Conservation (phyloP, 2,888 invertebrate genomes). For the Ichneumoninae sp. region DNA sequence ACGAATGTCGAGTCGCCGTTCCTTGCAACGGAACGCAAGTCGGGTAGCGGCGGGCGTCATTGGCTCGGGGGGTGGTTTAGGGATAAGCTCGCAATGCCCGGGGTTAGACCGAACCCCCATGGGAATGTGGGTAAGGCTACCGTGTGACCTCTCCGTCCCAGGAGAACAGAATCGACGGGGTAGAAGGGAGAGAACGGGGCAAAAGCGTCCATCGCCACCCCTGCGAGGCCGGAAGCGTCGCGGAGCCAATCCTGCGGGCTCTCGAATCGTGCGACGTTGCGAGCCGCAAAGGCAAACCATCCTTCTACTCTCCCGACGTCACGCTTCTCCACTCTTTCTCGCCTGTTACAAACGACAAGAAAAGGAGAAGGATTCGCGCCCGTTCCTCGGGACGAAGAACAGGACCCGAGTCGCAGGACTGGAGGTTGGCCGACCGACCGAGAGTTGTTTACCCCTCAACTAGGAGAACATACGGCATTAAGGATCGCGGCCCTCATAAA, state of each 20-base stretch:
- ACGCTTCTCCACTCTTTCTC: conserved; percentile 49
- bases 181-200: conserved; percentile 39
- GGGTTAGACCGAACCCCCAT: conserved; percentile 77
- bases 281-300: conserved; percentile 5
- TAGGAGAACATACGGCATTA: conserved; percentile 71
- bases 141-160: conserved; percentile 83
- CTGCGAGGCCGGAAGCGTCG: conserved; percentile 29
- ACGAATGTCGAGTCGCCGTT: not conserved
- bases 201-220: conserved; percentile 34
- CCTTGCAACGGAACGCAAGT: not conserved
- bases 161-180: conserved; percentile 80
- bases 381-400: not conserved
- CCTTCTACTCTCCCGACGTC: not conserved
- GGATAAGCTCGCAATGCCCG: conserved; percentile 58
- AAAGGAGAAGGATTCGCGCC: conserved; percentile 60
- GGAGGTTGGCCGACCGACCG: conserved; percentile 49
- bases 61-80: conserved; percentile 56
- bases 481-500: not conserved
- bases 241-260: conserved; percentile 13
- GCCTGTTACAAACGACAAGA: conserved; percentile 60
- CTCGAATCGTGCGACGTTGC: not conserved
- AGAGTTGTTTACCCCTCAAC: conserved; percentile 74
- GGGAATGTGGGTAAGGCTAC: conserved; percentile 83
- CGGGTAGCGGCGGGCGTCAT: not conserved
- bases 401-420: not conserved